Percentiles rank a stretch among this genome's conserved stretches.
These are phyloP conservation scores for Spea bombifrons DNA, from an alignment of 2,113 vertebrate species.

Conservation along the genomic window DNA sequence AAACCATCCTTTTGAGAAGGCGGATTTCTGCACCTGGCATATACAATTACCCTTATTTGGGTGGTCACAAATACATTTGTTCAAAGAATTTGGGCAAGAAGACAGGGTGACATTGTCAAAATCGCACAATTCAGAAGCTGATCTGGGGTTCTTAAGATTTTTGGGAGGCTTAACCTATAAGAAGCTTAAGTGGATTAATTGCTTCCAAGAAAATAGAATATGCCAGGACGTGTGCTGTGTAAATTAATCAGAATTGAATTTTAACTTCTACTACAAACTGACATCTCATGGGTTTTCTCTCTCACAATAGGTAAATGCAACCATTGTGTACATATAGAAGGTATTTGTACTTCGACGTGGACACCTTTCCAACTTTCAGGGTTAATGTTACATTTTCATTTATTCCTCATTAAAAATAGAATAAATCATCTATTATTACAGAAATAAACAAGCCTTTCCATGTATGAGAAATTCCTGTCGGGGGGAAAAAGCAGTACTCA, in stretches of 20 bases:
- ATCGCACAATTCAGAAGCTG: slow-evolving; percentile 37
- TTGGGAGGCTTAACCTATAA: slow-evolving; percentile 44
- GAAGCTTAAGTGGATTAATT: slow-evolving; percentile 40
- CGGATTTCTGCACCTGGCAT: slow-evolving; percentile 31
- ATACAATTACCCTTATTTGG: slow-evolving; percentile 40
- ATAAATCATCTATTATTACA: slow-evolving; percentile 36
- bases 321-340: slow-evolving; percentile 38
- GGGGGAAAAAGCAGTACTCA: neutral
- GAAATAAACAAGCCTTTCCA: slow-evolving; percentile 21
- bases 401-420: slow-evolving; percentile 41
- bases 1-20: neutral
- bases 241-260: slow-evolving; percentile 31
- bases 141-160: slow-evolving; percentile 45
- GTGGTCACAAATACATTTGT: slow-evolving; percentile 41
- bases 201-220: slow-evolving; percentile 41
- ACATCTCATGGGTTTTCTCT: slow-evolving; percentile 29
- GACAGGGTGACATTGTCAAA: slow-evolving; percentile 42
- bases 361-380: slow-evolving; percentile 1
- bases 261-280: slow-evolving; percentile 5
- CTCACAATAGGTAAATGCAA: slow-evolving; percentile 33
- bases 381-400: slow-evolving; percentile 39
- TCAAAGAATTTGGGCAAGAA: slow-evolving; percentile 28
- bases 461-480: slow-evolving; percentile 9
- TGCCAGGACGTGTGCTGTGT: slow-evolving; percentile 44
- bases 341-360: slow-evolving; percentile 11